Base-by-base conservation (phyloP, 2,797 vertebrate genomes). In the Epinephelus malabaricus region DNA sequence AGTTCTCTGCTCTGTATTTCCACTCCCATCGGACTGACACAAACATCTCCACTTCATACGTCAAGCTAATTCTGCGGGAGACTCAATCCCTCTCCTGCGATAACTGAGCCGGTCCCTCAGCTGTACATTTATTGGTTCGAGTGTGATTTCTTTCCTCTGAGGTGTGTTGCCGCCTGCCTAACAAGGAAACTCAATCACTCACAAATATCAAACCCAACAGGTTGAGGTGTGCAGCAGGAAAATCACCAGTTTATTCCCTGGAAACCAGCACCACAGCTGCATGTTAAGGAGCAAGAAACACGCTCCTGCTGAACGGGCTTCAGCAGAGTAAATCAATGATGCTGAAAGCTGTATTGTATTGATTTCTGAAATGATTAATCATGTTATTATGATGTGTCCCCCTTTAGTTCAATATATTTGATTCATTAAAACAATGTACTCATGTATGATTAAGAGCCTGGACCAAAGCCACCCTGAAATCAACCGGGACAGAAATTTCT, bases 121-220 rank as follows among this genome's bases (percentile, higher is more conserved):
- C 76, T 74, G 59, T 81, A 69, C 72, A 63, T 87, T 81, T 83
- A 86, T 80, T 80, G 64, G 60, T 78, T 27, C 73, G 67, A 78
- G 68, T 62, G 65, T 69, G 58, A 62, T 80, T 76, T 76, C 76
- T 68, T 51, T 6, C 40, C 77, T 81, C 54, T 40, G 55, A 74
- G 69, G 74, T 80, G 70, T 77, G 76, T 69, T 76, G 53, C 79
- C 2, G 69, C 54, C 68, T 72, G 55, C 66, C 59, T 65, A 86
- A 85, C 80, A 60, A 78, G 61, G 25, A 88, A 85, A 91, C 79
- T 88, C 89, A 86, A 90, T 91, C 82, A 85, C 83, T 93, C 85
- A 91, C 80, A 88, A 60, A 89, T 80, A 92, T 88, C 79, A 79
- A 88, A 90, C 18, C 63, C 62, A 91, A 83, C 88, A 92, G 82